These are phyloP conservation scores for Nycticorax nycticorax DNA, from an alignment of 2,113 vertebrate species.

Conservation along the genomic window DNA sequence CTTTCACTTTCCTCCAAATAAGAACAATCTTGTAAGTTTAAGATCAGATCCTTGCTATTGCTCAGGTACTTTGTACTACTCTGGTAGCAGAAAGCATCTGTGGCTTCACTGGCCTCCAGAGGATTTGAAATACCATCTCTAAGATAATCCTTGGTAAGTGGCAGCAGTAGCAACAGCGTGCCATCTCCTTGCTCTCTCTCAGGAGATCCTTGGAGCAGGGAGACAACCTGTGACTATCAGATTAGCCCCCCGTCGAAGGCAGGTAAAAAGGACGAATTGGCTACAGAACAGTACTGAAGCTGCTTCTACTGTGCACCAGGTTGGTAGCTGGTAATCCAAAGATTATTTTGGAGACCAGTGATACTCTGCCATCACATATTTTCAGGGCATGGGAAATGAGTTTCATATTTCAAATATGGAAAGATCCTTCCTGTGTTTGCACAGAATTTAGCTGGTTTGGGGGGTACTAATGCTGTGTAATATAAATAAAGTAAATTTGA, in stretches of 20 bases:
- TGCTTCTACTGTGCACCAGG: background rate
- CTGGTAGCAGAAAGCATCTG: background rate
- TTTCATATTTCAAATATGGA: background rate
- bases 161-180: background rate
- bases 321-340: background rate
- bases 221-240: background rate
- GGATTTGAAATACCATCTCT: background rate
- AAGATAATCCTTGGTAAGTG: background rate
- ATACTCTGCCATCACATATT: background rate
- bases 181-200: background rate
- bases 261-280: background rate
- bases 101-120: background rate
- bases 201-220: background rate
- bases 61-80: background rate
- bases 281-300: background rate
- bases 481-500: background rate
- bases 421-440: background rate
- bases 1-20: background rate
- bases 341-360: background rate
- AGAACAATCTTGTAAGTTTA: background rate
- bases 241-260: background rate
- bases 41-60: background rate
- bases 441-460: background rate
- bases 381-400: background rate
- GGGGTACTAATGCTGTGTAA: background rate